Evolutionary conservation across 1,140 invertebrate species (phyloP).

Genomic region (Theocolax elegans): DNA sequence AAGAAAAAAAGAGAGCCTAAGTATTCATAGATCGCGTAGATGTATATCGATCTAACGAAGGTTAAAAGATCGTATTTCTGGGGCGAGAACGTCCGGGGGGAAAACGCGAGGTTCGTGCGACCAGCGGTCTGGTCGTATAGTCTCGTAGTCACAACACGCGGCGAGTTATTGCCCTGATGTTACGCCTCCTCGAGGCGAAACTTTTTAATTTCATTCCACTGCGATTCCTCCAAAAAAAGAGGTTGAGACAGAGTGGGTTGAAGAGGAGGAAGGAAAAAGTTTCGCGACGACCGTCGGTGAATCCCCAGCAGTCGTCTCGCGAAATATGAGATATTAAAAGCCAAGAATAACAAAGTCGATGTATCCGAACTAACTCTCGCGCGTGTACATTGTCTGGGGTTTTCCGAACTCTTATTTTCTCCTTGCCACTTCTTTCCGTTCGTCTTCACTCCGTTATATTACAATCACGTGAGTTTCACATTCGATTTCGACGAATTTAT

Average conservation of each 20-base stretch:
- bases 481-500: constrained; percentile 6
- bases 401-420: constrained; percentile 33
- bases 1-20: constrained; percentile 1
- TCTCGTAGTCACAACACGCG: constrained; percentile 57
- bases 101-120: constrained; percentile 43
- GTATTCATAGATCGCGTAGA: constrained; percentile 25
- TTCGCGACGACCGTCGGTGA: constrained; percentile 1
- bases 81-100: background rate
- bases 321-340: constrained; percentile 45
- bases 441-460: background rate
- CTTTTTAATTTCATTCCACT: constrained; percentile 37
- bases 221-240: constrained; percentile 17
- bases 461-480: constrained; percentile 17
- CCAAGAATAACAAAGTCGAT: constrained; percentile 43
- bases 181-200: constrained; percentile 30
- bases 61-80: constrained; percentile 42
- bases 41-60: constrained; percentile 24
- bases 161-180: constrained; percentile 56
- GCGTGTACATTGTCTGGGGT: constrained; percentile 36
- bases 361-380: constrained; percentile 25
- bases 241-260: background rate
- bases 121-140: constrained; percentile 57
- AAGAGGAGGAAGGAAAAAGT: constrained; percentile 9
- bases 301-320: constrained; percentile 16
- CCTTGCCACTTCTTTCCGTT: background rate